Evolutionary conservation across 2,888 invertebrate species (phyloP).

Genomic region (Andrena chrysosceles): DNA sequence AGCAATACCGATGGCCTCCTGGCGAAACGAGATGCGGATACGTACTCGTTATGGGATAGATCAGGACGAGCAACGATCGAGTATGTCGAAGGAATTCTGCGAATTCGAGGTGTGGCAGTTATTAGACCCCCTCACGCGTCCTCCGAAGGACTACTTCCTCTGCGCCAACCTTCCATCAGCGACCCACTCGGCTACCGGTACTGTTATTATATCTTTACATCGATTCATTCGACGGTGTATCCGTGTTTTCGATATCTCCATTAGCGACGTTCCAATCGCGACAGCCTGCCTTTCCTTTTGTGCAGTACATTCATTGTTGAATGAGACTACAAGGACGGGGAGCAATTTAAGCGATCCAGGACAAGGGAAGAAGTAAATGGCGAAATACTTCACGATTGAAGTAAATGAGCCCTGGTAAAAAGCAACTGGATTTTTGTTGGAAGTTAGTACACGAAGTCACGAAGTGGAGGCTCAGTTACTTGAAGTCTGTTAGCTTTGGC

Average conservation of each 20-base stretch:
- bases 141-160: slow-evolving; percentile 62
- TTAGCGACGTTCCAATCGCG: slow-evolving; percentile 4
- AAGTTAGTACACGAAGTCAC: not conserved
- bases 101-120: slow-evolving; percentile 82
- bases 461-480: not conserved
- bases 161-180: slow-evolving; percentile 31
- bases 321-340: slow-evolving; percentile 12
- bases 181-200: slow-evolving; percentile 43
- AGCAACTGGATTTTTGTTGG: not conserved
- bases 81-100: slow-evolving; percentile 77
- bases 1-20: slow-evolving; percentile 47
- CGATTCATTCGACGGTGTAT: slow-evolving; percentile 63
- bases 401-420: not conserved
- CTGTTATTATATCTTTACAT: slow-evolving; percentile 67
- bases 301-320: not conserved
- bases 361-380: slow-evolving; percentile 4
- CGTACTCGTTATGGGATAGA: slow-evolving; percentile 64
- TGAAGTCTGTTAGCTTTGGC: not conserved
- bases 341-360: not conserved
- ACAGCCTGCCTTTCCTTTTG: not conserved
- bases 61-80: slow-evolving; percentile 72
- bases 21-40: slow-evolving; percentile 51
- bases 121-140: slow-evolving; percentile 45
- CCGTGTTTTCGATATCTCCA: slow-evolving; percentile 20
- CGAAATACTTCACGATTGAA: not conserved